Conservation (phyloP, 2,888 invertebrate genomes). For the Anaspis maculata region DNA sequence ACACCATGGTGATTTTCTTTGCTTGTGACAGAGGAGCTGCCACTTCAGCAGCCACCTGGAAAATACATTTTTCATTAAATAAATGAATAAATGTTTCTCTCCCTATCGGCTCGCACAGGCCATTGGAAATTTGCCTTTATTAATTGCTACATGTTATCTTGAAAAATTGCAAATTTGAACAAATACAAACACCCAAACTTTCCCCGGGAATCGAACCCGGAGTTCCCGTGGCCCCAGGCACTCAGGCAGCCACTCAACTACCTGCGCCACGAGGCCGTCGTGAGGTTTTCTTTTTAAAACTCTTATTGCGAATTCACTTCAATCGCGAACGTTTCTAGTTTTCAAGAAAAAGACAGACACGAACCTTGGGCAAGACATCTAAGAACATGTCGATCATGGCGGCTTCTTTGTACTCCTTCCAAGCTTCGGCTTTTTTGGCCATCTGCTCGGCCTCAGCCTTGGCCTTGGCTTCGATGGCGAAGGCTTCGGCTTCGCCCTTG, state of each 20-base stretch:
- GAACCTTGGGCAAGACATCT: conserved; percentile 91
- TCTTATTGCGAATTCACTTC: neutral
- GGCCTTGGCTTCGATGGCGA: conserved; percentile 88
- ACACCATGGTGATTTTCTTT: conserved; percentile 95
- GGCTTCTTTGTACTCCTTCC: conserved; percentile 91
- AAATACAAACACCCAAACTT: too few species aligned
- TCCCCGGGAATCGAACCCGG: too few species aligned
- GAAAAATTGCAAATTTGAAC: too few species aligned
- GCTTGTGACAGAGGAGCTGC: conserved; percentile 91
- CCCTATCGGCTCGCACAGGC: too few species aligned
- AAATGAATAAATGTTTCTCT: too few species aligned
- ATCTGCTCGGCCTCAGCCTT: conserved; percentile 95
- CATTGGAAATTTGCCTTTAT: too few species aligned
- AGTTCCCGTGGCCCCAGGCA: too few species aligned
- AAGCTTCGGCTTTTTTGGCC: conserved; percentile 95
- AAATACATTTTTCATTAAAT: too few species aligned
- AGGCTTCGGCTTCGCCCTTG: conserved; percentile 85
- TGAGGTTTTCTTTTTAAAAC: neutral
- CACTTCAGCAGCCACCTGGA: conserved; percentile 95
- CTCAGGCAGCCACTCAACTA: too few species aligned
- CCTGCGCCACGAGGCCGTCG: too few species aligned
- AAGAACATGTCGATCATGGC: conserved; percentile 96
- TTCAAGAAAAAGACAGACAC: neutral
- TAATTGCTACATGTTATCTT: too few species aligned
- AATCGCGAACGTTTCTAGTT: neutral